These are phyloP conservation scores for Ophion ventricosus DNA, from an alignment of 2,888 invertebrate genomes.

Conservation along the genomic window DNA sequence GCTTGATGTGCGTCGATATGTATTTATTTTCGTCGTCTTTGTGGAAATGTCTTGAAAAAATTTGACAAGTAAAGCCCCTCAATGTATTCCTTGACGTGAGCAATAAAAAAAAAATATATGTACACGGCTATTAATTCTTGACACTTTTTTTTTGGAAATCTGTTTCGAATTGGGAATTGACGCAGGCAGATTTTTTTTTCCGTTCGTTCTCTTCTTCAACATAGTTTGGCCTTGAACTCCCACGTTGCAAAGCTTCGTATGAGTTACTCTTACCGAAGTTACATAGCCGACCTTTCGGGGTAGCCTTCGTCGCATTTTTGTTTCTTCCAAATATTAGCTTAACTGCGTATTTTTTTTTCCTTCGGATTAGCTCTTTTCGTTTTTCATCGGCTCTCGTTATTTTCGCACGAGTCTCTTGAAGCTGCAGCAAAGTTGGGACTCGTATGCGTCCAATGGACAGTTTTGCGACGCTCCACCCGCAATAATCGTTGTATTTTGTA, in stretches of 20 bases:
- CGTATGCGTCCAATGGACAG: constrained; percentile 1
- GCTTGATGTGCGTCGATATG: constrained; percentile 76
- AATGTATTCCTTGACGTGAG: neutral
- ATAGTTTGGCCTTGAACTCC: neutral
- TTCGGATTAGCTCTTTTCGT: constrained; percentile 39
- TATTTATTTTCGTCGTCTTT: constrained; percentile 6
- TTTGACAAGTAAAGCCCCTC: constrained; percentile 1
- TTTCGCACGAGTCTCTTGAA: neutral
- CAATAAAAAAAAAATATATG: neutral
- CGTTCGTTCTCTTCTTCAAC: neutral
- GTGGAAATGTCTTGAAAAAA: neutral
- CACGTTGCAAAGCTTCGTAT: neutral
- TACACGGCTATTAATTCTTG: neutral
- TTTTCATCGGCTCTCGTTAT: constrained; percentile 41
- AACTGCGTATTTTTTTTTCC: constrained; percentile 27
- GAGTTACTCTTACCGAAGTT: neutral
- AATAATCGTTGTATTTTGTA: neutral
- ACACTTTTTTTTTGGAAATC: too few species aligned
- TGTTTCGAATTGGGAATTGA: too few species aligned
- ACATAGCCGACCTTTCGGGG: too few species aligned
- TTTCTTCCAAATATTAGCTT: neutral
- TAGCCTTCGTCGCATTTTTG: neutral
- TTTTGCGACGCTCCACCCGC: neutral
- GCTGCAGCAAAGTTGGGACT: neutral
- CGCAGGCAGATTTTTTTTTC: neutral